These are phyloP conservation scores for Malthinus seriepunctatus DNA, from an alignment of 2,888 invertebrate genomes.

Conservation along the genomic window DNA sequence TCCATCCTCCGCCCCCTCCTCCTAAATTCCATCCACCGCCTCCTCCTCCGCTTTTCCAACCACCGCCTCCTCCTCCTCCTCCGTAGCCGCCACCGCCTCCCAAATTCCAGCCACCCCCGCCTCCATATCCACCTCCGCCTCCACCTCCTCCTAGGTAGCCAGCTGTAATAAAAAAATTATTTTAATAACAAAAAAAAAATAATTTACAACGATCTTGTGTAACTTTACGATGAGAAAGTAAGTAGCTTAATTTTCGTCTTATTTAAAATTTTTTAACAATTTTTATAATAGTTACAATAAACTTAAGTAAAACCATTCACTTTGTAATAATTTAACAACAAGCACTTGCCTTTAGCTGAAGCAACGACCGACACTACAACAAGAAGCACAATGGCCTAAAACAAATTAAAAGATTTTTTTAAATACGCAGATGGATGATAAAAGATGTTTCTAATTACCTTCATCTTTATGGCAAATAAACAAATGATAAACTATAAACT, in stretches of 20 bases:
- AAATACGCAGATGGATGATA: neutral
- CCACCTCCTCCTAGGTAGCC: constrained; percentile 7
- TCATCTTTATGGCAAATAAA: constrained; percentile 21
- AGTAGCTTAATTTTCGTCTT: no score
- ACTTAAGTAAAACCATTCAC: no score
- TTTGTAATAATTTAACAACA: neutral
- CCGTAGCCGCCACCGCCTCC: neutral
- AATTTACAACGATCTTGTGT: no score
- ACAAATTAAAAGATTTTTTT: constrained; percentile 1
- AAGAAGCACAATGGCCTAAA: constrained; percentile 13
- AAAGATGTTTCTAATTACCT: constrained; percentile 15
- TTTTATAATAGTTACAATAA: no score
- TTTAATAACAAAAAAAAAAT: no score
- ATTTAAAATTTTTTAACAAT: no score
- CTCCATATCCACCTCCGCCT: neutral
- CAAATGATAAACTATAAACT: constrained; percentile 20
- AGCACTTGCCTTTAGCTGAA: constrained; percentile 13
- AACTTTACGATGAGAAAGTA: no score
- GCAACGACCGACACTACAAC: constrained; percentile 10
- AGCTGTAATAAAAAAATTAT: constrained; percentile 6
- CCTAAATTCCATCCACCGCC: neutral
- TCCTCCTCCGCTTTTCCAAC: constrained; percentile 1
- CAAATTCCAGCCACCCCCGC: neutral
- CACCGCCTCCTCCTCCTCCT: neutral
- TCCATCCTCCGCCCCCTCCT: constrained; percentile 2